Conservation (phyloP, 2,888 invertebrate genomes). For the Lasioglossum zephyrum region DNA sequence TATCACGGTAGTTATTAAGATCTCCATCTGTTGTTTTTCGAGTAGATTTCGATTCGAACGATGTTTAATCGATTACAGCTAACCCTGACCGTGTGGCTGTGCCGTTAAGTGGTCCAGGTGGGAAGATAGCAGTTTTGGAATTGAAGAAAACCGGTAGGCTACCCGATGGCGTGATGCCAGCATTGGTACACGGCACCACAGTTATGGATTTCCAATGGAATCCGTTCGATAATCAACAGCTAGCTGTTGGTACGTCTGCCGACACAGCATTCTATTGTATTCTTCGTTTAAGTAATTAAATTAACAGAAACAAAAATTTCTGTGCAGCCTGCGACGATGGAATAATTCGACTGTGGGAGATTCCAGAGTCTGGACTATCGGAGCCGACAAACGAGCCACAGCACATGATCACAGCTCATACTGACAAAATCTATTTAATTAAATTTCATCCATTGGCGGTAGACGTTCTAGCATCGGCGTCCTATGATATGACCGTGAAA, state of each 20-base stretch:
- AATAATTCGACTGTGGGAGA: constrained; percentile 91
- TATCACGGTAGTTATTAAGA: background rate
- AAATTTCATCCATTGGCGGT: constrained; percentile 95
- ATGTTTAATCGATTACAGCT: constrained; percentile 85
- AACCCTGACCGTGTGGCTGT: constrained; percentile 95
- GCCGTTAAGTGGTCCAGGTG: constrained; percentile 95
- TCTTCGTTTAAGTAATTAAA: background rate
- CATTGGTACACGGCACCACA: constrained; percentile 95
- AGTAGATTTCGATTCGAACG: background rate
- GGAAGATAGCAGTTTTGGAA: constrained; percentile 94
- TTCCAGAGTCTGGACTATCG: constrained; percentile 88
- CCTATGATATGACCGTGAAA: constrained; percentile 95
- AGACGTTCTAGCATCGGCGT: constrained; percentile 94
- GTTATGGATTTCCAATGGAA: constrained; percentile 98
- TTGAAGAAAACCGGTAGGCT: constrained; percentile 91
- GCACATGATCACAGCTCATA: constrained; percentile 90
- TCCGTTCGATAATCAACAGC: constrained; percentile 92
- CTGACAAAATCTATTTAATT: constrained; percentile 96
- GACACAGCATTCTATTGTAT: background rate
- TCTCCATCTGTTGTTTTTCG: background rate
- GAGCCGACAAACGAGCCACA: constrained; percentile 93
- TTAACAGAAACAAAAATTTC: background rate
- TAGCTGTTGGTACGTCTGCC: constrained; percentile 88
- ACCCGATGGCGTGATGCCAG: constrained; percentile 92
- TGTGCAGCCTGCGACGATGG: constrained; percentile 94